These are phyloP conservation scores for Metalampra italica DNA, from an alignment of 2,888 invertebrate genomes.

Conservation along the genomic window DNA sequence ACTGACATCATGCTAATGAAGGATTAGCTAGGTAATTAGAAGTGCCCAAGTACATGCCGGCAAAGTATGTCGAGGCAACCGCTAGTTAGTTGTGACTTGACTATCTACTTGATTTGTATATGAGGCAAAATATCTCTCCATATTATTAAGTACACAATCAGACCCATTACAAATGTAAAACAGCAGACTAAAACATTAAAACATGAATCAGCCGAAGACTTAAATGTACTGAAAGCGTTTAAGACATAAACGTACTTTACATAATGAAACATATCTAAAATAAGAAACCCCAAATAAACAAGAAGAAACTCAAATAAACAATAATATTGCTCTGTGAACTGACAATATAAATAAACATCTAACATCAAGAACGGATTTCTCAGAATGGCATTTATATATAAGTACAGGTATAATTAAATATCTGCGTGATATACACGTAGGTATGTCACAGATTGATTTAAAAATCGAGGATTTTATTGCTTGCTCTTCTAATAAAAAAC, in stretches of 20 bases:
- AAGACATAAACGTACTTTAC: too few species aligned
- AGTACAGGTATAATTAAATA: too few species aligned
- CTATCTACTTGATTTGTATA: background rate
- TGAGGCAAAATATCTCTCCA: too few species aligned
- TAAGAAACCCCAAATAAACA: background rate
- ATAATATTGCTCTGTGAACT: background rate
- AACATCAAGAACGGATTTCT: background rate
- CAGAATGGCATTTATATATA: background rate
- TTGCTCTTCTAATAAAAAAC: too few species aligned
- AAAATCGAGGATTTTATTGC: too few species aligned
- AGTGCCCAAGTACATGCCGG: background rate
- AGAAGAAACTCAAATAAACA: background rate
- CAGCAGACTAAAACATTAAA: background rate
- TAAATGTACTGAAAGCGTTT: too few species aligned
- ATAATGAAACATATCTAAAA: too few species aligned
- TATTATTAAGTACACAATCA: background rate
- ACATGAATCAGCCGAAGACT: too few species aligned
- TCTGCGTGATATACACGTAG: too few species aligned
- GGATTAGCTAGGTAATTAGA: background rate
- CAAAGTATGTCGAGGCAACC: constrained; percentile 41
- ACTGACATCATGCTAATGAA: background rate
- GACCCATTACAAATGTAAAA: too few species aligned
- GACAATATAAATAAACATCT: background rate
- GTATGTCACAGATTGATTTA: too few species aligned
- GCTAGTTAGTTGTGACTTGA: constrained; percentile 1